Conservation (phyloP, 2,888 invertebrate species). For the Conops quadrifasciatus region DNA sequence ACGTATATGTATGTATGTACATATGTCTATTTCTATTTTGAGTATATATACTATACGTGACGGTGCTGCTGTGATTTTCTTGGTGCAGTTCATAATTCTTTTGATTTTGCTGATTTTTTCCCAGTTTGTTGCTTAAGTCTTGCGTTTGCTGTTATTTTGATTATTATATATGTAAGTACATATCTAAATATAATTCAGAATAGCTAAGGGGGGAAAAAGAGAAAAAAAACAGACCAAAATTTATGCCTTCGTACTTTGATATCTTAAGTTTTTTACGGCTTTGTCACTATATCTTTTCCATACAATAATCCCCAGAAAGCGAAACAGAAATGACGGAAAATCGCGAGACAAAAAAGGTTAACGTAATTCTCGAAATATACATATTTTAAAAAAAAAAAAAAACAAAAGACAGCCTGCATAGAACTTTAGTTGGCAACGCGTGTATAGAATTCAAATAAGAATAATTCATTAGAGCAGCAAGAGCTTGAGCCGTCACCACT, state of each 20-base stretch:
- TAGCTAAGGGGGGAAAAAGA: too few species aligned
- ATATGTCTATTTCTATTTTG: too few species aligned
- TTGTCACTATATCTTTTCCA: too few species aligned
- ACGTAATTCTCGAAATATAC: neutral
- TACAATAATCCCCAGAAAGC: too few species aligned
- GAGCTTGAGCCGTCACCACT: too few species aligned
- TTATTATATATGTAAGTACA: neutral
- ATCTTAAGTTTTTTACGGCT: too few species aligned
- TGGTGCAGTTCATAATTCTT: conserved; percentile 37
- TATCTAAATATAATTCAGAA: too few species aligned
- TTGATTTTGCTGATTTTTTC: conserved; percentile 9
- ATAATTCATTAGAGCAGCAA: neutral
- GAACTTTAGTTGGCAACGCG: conserved; percentile 13
- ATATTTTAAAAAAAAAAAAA: neutral
- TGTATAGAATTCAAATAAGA: conserved; percentile 4
- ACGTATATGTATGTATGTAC: too few species aligned
- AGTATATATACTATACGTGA: too few species aligned
- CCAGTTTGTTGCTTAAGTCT: conserved; percentile 42
- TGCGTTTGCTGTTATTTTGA: conserved; percentile 15
- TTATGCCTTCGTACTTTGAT: too few species aligned
- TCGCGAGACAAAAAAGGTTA: neutral
- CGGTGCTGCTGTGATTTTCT: neutral
- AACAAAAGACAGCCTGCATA: neutral
- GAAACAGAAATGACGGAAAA: too few species aligned
- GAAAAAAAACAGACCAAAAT: too few species aligned